Evolutionary conservation across 2,113 vertebrate species (phyloP).

Genomic region (Cheirogaleus medius): DNA sequence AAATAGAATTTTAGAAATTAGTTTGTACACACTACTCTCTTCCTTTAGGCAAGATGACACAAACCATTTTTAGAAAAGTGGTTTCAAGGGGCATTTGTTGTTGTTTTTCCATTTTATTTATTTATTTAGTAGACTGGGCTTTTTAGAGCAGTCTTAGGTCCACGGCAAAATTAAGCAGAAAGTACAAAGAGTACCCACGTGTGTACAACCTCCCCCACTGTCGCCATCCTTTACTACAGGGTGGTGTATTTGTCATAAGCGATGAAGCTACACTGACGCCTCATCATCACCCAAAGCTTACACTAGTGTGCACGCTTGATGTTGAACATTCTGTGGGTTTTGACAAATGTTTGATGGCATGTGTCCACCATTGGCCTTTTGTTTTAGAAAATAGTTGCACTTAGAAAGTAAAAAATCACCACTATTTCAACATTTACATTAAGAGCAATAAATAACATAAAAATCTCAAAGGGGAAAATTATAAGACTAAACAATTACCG

Average conservation of each 20-base stretch:
- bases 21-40: background rate
- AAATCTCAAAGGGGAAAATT: background rate
- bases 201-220: fast-evolving
- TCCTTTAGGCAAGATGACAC: background rate
- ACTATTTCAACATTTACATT: slow-evolving; percentile 33
- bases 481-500: background rate
- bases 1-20: background rate
- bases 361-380: background rate
- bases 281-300: background rate
- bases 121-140: background rate
- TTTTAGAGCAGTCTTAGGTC: slow-evolving; percentile 25
- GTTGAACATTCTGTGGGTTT: background rate
- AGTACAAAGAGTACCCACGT: background rate
- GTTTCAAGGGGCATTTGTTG: background rate
- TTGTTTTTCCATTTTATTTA: background rate
- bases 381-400: background rate
- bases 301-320: background rate
- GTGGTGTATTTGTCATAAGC: background rate
- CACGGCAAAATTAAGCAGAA: background rate
- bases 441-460: background rate
- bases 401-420: slow-evolving; percentile 9
- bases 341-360: background rate
- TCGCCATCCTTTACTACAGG: fast-evolving
- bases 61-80: background rate
- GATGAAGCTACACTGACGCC: fast-evolving